Evolutionary conservation across 2,888 invertebrate species (phyloP).

Genomic region (Acleris sparsana): DNA sequence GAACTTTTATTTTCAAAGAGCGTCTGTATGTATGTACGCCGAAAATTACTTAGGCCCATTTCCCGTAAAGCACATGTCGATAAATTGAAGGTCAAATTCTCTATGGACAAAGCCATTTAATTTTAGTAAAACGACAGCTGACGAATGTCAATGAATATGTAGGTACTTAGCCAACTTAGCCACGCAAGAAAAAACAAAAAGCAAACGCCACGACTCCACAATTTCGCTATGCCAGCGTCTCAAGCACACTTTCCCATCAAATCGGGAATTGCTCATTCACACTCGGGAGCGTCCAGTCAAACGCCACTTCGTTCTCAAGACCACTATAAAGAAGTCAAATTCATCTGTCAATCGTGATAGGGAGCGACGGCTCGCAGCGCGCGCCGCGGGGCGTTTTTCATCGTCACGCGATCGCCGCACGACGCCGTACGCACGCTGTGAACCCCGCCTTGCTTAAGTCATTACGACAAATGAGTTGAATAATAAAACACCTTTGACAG

Average conservation of each 20-base stretch:
- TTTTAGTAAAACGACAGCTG: no score
- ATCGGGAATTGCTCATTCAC: conserved; percentile 36
- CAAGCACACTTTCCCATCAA: conserved; percentile 32
- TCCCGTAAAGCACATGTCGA: no score
- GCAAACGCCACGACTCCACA: no score
- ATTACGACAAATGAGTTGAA: conserved; percentile 55
- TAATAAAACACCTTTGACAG: conserved; percentile 58
- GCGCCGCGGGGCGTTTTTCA: conserved; percentile 56
- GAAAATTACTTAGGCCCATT: no score
- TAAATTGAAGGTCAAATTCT: no score
- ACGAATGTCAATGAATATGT: no score
- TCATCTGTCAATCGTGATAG: conserved; percentile 29
- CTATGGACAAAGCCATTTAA: no score
- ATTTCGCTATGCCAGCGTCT: conserved; percentile 5
- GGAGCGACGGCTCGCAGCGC: conserved; percentile 42
- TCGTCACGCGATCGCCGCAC: conserved; percentile 48
- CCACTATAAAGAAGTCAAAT: conserved; percentile 37
- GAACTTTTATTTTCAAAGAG: no score
- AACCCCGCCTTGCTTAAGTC: conserved; percentile 38
- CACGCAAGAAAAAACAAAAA: no score
- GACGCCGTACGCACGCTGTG: conserved; percentile 42
- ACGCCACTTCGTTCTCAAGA: conserved; percentile 36
- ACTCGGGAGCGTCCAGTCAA: conserved; percentile 36
- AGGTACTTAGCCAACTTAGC: no score
- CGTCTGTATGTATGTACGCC: no score